Evolutionary conservation across 2,888 invertebrate genomes (phyloP).

Genomic region (Macrosiphum euphorbiae): DNA sequence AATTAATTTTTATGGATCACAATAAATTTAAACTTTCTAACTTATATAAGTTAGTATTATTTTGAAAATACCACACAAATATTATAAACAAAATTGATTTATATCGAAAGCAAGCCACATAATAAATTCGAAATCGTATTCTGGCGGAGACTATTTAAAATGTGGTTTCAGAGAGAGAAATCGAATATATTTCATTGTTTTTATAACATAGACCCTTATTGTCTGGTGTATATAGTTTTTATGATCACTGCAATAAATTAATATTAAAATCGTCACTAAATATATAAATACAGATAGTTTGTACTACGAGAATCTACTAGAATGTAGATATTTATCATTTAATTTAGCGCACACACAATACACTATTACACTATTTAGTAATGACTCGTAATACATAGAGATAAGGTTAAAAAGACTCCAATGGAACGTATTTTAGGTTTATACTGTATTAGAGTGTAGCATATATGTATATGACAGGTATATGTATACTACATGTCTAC

Average conservation of each 20-base stretch:
- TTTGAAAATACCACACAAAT: neutral
- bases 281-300: neutral
- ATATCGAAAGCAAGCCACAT: neutral
- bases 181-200: neutral
- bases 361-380: neutral
- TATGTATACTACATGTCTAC: no score
- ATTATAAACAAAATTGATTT: neutral
- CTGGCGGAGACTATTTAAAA: neutral
- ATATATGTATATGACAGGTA: neutral
- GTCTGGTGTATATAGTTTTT: neutral
- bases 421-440: neutral
- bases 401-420: neutral
- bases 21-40: constrained; percentile 12
- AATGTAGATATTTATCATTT: neutral
- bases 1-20: neutral
- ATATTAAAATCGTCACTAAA: neutral
- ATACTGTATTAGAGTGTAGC: neutral
- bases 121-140: neutral
- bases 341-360: neutral
- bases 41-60: neutral
- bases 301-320: neutral
- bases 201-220: neutral
- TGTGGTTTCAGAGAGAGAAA: neutral
- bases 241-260: neutral
- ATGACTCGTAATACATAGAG: neutral